Evolutionary conservation across 2,113 vertebrate species (phyloP).

Genomic region (Callipepla squamata): DNA sequence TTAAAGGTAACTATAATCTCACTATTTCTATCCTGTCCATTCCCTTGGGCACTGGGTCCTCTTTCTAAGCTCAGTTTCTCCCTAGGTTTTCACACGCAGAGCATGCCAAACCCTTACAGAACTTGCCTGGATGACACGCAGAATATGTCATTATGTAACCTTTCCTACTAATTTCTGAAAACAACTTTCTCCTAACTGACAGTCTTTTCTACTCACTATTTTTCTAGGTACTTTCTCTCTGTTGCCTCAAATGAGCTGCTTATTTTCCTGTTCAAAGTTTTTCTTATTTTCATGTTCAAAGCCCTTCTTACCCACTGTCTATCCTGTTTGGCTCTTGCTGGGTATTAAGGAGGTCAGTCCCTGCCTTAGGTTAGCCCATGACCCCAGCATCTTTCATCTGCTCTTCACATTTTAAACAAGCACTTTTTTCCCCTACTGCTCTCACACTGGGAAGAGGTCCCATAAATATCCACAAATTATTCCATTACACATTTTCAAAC

Average conservation of each 20-base stretch:
- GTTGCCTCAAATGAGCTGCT: neutral
- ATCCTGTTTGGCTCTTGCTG: neutral
- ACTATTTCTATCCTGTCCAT: neutral
- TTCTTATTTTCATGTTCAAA: neutral
- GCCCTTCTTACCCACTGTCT: neutral
- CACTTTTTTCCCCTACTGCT: neutral
- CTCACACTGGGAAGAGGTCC: neutral
- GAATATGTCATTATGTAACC: neutral
- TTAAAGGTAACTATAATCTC: neutral
- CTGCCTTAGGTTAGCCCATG: neutral
- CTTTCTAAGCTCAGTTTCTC: neutral
- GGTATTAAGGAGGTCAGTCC: neutral
- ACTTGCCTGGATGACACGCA: neutral
- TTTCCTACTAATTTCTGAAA: neutral
- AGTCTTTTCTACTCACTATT: neutral
- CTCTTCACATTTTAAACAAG: neutral
- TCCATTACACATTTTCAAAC: neutral
- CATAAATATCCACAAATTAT: neutral
- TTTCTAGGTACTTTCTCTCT: neutral
- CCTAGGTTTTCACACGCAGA: neutral
- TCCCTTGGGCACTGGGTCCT: neutral
- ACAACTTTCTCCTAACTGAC: neutral
- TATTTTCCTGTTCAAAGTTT: neutral
- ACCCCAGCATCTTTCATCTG: neutral
- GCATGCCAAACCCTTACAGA: neutral